Evolutionary conservation across 1,140 invertebrate species (phyloP).

Genomic region (Coelopa frigida): DNA sequence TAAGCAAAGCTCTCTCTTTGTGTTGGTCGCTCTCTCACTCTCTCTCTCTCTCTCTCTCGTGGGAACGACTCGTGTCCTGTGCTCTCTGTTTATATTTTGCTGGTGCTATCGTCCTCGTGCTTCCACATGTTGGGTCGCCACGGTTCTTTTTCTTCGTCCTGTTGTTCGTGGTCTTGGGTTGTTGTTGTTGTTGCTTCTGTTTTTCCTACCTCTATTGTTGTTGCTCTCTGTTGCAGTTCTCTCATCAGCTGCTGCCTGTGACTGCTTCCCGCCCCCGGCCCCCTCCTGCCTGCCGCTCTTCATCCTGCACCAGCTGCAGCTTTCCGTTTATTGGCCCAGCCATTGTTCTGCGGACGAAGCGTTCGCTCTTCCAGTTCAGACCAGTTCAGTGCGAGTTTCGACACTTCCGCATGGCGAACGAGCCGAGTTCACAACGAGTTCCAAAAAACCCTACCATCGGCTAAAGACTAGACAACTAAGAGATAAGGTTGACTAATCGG

Average conservation of each 20-base stretch:
- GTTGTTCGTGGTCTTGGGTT: no score
- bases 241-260: no score
- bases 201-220: no score
- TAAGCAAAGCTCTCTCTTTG: constrained; percentile 3
- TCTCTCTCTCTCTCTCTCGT: constrained; percentile 21
- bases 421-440: no score
- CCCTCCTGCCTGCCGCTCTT: neutral
- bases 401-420: neutral
- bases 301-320: neutral
- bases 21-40: neutral
- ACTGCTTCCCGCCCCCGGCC: neutral
- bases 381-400: neutral
- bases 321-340: constrained; percentile 7
- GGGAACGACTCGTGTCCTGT: constrained; percentile 14
- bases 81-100: constrained; percentile 43
- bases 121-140: no score
- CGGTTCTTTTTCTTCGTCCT: no score
- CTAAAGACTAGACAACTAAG: no score
- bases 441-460: no score
- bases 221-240: no score
- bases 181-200: no score
- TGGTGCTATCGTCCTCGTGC: constrained; percentile 9
- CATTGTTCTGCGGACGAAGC: no score
- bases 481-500: no score
- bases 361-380: neutral